A percentile compares a stretch with the other conserved stretches of the same genome.
phyloP scores from a whole-genome alignment of 2,113 vertebrate genomes.

The Nothoprocta perdicaria region DNA sequence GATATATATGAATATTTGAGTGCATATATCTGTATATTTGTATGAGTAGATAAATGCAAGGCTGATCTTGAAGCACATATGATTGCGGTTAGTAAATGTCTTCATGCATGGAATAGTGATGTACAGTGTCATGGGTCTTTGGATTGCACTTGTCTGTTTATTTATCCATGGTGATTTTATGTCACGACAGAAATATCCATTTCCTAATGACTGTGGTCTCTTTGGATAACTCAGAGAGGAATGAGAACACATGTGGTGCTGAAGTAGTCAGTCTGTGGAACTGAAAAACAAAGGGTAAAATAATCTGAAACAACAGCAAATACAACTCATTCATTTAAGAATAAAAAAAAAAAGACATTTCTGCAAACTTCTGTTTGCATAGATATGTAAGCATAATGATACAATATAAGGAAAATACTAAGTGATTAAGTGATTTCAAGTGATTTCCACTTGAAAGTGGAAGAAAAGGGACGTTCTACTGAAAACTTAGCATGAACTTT shows the following conservation, averaged over 20 bases:
- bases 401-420: neutral
- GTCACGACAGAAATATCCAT: neutral
- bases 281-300: neutral
- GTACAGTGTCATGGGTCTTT: neutral
- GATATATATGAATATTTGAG: neutral
- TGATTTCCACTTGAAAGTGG: neutral
- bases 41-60: neutral
- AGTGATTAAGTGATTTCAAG: neutral
- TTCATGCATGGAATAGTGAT: slow-evolving; percentile 21
- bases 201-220: slow-evolving; percentile 13
- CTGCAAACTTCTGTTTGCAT: neutral
- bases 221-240: neutral
- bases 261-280: neutral
- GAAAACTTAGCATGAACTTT: neutral
- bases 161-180: slow-evolving; percentile 1
- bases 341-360: neutral
- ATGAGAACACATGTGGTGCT: neutral
- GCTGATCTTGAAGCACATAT: neutral
- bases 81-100: slow-evolving; percentile 15
- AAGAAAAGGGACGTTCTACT: neutral
- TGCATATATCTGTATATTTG: neutral
- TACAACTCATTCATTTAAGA: neutral
- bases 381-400: neutral
- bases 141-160: slow-evolving; percentile 1
- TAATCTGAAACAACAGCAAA: neutral